Evolutionary conservation across 2,113 vertebrate genomes (phyloP).

Genomic region (Numida meleagris): DNA sequence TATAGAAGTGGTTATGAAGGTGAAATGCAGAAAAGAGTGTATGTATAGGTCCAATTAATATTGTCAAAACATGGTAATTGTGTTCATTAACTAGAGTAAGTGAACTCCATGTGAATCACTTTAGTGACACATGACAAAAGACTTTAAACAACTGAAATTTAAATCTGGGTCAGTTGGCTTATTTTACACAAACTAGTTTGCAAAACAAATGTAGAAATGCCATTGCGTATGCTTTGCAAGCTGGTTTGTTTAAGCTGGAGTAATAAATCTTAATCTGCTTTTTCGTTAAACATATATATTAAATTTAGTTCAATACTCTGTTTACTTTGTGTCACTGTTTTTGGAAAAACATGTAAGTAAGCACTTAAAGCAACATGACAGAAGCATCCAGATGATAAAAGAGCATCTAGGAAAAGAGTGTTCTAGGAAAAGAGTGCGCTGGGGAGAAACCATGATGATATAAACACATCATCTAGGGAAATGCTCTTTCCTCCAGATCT

Average conservation of each 20-base stretch:
- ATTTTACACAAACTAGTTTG: slow-evolving; percentile 11
- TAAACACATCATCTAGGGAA: not conserved
- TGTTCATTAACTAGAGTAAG: slow-evolving; percentile 16
- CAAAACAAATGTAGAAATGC: not conserved
- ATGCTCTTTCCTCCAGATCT: not conserved
- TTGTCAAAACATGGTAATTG: slow-evolving; percentile 37
- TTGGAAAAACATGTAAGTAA: not conserved
- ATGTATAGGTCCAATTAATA: slow-evolving; percentile 38
- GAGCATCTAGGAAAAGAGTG: not conserved
- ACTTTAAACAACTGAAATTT: not conserved
- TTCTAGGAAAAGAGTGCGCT: not conserved
- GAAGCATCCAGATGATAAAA: not conserved
- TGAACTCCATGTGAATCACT: slow-evolving; percentile 27
- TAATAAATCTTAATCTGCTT: not conserved
- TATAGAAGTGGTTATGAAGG: not conserved
- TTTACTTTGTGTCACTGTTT: not conserved
- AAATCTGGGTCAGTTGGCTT: not conserved
- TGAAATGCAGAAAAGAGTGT: slow-evolving; percentile 21
- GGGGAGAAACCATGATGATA: not conserved
- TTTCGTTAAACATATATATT: not conserved
- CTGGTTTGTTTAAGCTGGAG: not conserved
- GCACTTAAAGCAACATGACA: not conserved
- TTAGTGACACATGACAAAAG: not conserved
- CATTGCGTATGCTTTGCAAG: not conserved
- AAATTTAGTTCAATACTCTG: not conserved